Base-by-base conservation (phyloP, 92 coral and sea anemone species). In the Pocillopora grandis region DNA sequence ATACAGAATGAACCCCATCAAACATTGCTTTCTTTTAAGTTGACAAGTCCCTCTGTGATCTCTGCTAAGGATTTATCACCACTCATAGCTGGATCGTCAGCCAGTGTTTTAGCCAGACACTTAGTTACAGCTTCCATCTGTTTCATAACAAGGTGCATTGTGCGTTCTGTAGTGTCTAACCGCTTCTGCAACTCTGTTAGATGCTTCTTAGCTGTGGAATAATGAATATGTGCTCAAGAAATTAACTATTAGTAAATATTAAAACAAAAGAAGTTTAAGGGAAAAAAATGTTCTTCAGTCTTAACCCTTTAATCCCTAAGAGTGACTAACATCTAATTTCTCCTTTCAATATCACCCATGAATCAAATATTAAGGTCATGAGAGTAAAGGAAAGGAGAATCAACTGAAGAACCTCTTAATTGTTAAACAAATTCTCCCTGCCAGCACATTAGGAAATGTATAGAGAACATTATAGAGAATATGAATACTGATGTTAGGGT, bases 81-180 rank as follows among this genome's bases (percentile, higher is more conserved):
- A 76, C 91, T 86, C 86, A 92, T 92, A 15, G 92, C 92, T 62
- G 99, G 97, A 79, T 97, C 99, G 27, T 92, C 98, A 16, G 98
- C 97, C 21, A 97, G 79, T 13, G 98, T 97, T 83, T 93, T 92
- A 37, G 99, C 99, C 79, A 97, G 89, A 76, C 99, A 97, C 89
- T 97, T 97, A 19, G 99, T 97, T 13, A 97, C 99, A 71, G 99
- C 99, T 70, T 97, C 99, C 99, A 97, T 97, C 82, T 97, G 99
- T 75, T 97, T 94, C 99, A 97, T 97, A 1, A 97, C 99, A 72
- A 97, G 91, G 77, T 97, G 99, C 99, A 97, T 97, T 52, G 99
- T 97, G 17, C 99, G 92, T 72, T 97, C 99, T 48, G 99, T 97
- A 49, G 99, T 97, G 85, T 97, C 99, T 87, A 97, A 89, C 70